A percentile compares a stretch with the other conserved stretches of the same genome.
These are phyloP conservation scores for Sweltsa coloradensis DNA, from an alignment of 1,140 invertebrate species.

Conservation along the genomic window DNA sequence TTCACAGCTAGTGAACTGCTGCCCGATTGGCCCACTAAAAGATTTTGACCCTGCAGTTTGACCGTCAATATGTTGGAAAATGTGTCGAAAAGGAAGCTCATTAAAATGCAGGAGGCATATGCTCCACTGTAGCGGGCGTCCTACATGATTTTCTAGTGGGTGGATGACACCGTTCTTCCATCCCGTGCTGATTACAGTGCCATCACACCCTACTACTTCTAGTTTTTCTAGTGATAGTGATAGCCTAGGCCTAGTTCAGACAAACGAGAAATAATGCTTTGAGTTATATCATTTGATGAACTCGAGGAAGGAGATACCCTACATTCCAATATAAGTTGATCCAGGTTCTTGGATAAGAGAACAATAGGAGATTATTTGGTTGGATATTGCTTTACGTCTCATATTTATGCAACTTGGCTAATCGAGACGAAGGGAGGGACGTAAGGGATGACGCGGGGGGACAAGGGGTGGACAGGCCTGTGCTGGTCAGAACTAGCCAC, in stretches of 20 bases:
- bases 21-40: slow-evolving; percentile 20
- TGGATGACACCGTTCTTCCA: slow-evolving; percentile 20
- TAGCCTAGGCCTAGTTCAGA: slow-evolving; percentile 7
- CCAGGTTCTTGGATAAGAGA: slow-evolving; percentile 21
- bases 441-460: too few relatives aligned
- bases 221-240: slow-evolving; percentile 14
- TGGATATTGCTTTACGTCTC: too few relatives aligned
- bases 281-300: slow-evolving; percentile 15
- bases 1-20: slow-evolving; percentile 19
- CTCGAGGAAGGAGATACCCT: slow-evolving; percentile 18
- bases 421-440: too few relatives aligned
- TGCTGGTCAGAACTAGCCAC: too few relatives aligned
- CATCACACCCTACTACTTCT: slow-evolving; percentile 22
- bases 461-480: too few relatives aligned
- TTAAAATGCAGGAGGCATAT: slow-evolving; percentile 24
- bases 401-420: too few relatives aligned
- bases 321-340: slow-evolving; percentile 19
- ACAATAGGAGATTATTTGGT: too few relatives aligned
- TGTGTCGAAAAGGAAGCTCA: slow-evolving; percentile 21
- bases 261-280: slow-evolving; percentile 2
- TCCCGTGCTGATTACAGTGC: slow-evolving; percentile 23
- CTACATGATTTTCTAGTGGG: slow-evolving; percentile 15
- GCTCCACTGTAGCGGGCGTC: slow-evolving; percentile 19
- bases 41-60: slow-evolving; percentile 18
- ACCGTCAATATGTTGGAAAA: slow-evolving; percentile 22